Base-by-base conservation (phyloP, 2,113 vertebrate species). In the Oriolus oriolus region DNA sequence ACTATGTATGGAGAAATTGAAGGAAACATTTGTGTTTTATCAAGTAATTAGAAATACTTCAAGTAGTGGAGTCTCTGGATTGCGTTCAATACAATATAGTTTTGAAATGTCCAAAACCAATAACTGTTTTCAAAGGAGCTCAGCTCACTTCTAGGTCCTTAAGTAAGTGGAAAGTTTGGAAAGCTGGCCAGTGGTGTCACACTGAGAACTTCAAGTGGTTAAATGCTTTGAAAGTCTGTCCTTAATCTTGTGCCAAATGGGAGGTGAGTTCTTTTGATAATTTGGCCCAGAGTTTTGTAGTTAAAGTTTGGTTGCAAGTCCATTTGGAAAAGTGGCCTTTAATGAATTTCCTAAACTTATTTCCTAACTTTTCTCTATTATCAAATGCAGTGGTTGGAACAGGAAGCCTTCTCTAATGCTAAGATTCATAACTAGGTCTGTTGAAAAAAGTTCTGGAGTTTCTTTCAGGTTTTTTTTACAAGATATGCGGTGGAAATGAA, bases 21-120 rank as follows among this genome's bases (percentile, higher is more conserved):
- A 93, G 81, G 84, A 94, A 91, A 71, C 47, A 37, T 87, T 97
- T 39, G 42, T 91, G 68, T 95, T 97, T 96, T 96, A 96, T 88
- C 81, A 84, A 93, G 80, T 87, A 77, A 75, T 92, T 92, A 47
- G 47, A 87, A 93, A 85, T 86, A 56, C 28, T 63, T 54, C 33
- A 56, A 84, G 57, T 79, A 73, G 44, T 60, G 47, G 49, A 56
- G 41, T 87, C 11, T 54, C 93, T 96, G 95, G 85, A 73, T 63
- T 91, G 26, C 31, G 42, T 93, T 93, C 52, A 89, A 10, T 71
- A 19, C 33, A 75, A 16, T 87, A 73, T 10, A 60, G 49, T 70
- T 90, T 68, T 49, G 60, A 88, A 95, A 45, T 10, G 3, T 90
- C 69, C 93, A 94, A 95, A 90, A 61, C 49, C 76, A 95, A 24